Evolutionary conservation across 2,888 invertebrate species (phyloP).

Genomic region (Eupeodes luniger): DNA sequence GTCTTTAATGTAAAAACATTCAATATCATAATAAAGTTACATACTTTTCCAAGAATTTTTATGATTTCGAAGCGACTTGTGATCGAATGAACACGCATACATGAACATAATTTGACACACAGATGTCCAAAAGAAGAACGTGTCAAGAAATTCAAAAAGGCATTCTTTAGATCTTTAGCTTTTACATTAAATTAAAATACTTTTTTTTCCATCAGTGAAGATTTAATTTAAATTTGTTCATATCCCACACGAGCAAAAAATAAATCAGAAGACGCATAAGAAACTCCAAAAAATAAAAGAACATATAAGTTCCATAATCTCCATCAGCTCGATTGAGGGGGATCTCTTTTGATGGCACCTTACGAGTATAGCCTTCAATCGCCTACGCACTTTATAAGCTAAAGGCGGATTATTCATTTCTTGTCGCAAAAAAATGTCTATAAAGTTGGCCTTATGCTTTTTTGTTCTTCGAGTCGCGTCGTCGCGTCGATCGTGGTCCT

Average conservation of each 20-base stretch:
- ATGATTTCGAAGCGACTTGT: not conserved
- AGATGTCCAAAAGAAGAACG: conserved; percentile 3
- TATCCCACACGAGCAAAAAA: not conserved
- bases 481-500: not conserved
- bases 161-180: not conserved
- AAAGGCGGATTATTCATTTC: conserved; percentile 1
- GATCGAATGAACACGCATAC: not conserved
- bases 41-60: not conserved
- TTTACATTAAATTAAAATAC: not conserved
- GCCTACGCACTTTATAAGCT: conserved; percentile 4
- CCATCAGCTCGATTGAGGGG: not conserved
- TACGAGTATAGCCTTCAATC: not conserved
- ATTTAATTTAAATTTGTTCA: not conserved
- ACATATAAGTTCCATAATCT: not conserved
- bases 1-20: not conserved
- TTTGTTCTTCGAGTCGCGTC: not conserved
- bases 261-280: not conserved
- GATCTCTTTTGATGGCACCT: not conserved
- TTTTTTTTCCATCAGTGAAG: not conserved
- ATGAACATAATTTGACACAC: not conserved
- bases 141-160: conserved; percentile 19
- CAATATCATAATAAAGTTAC: conserved; percentile 12
- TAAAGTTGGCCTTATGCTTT: not conserved
- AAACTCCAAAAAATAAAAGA: not conserved
- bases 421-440: not conserved